Conservation (phyloP, 2,888 invertebrate genomes). For the Brachyopa scutellaris region DNA sequence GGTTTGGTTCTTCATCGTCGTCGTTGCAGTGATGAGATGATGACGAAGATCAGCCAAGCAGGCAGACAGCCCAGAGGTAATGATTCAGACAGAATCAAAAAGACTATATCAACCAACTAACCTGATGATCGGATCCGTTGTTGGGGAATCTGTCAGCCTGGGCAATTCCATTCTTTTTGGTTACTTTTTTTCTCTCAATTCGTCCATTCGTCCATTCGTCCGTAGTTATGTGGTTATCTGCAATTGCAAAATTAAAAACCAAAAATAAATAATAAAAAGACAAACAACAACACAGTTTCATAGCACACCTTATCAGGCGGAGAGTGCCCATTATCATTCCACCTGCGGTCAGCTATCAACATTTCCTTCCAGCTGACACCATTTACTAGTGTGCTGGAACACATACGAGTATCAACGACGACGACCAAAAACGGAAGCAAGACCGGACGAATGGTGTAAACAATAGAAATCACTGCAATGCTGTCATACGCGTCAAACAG, state of each 20-base stretch:
- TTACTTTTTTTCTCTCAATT: conserved; percentile 1
- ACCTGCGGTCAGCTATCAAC: conserved; percentile 60
- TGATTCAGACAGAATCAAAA: conserved; percentile 69
- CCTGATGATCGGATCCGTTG: conserved; percentile 59
- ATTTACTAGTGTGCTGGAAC: conserved; percentile 44
- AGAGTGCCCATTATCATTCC: conserved; percentile 61
- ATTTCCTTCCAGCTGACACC: conserved; percentile 69
- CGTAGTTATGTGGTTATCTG: background rate
- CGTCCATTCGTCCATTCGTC: background rate
- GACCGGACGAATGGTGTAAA: conserved; percentile 70
- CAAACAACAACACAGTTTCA: conserved; percentile 41
- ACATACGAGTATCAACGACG: conserved; percentile 25
- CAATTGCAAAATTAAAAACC: conserved; percentile 23
- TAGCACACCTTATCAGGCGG: conserved; percentile 58
- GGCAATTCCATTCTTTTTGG: conserved; percentile 51
- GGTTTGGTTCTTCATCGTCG: conserved; percentile 42
- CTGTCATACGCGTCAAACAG: conserved; percentile 56
- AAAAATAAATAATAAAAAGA: conserved; percentile 14
- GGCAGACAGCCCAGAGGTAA: conserved; percentile 72
- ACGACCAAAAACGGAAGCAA: conserved; percentile 67
- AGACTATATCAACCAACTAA: conserved; percentile 66
- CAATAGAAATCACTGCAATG: conserved; percentile 66
- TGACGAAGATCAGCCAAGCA: conserved; percentile 72
- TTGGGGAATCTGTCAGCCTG: conserved; percentile 65
- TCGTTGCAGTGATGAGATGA: conserved; percentile 65